A percentile compares a stretch with the other conserved stretches of the same genome.
Conservation (phyloP, 92 coral and sea anemone genomes). For the Heteractis magnifica region DNA sequence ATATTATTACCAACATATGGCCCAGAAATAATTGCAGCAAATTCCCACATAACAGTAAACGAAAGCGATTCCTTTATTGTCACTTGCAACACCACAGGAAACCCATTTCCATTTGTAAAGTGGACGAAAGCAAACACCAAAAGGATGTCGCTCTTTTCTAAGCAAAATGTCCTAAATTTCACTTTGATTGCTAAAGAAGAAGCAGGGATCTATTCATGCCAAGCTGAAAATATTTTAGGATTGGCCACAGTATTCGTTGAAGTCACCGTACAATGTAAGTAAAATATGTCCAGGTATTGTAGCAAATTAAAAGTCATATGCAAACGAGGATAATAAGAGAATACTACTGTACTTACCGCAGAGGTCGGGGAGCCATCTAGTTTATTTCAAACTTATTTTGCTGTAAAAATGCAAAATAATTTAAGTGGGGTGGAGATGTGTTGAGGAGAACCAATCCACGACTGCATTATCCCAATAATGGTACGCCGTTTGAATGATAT, state of each 20-base stretch:
- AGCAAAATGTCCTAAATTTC: slow-evolving; percentile 29
- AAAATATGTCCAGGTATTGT: too few relatives aligned
- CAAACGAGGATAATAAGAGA: too few relatives aligned
- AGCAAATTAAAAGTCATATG: too few relatives aligned
- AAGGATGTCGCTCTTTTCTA: background rate
- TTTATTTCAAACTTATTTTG: too few relatives aligned
- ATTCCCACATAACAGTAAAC: slow-evolving; percentile 27
- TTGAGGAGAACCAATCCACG: too few relatives aligned
- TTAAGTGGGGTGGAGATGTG: too few relatives aligned
- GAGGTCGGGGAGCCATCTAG: too few relatives aligned
- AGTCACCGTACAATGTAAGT: slow-evolving; percentile 46
- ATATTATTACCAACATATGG: background rate
- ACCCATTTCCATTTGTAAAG: slow-evolving; percentile 29
- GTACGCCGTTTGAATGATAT: too few relatives aligned
- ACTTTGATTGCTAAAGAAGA: slow-evolving; percentile 25
- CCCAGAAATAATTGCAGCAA: background rate
- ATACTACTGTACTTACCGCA: too few relatives aligned
- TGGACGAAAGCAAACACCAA: slow-evolving; percentile 15
- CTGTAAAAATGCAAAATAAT: too few relatives aligned
- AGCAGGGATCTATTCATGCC: slow-evolving; percentile 58
- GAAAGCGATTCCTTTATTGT: slow-evolving; percentile 40
- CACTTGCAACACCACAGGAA: slow-evolving; percentile 50
- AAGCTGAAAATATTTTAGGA: slow-evolving; percentile 60
- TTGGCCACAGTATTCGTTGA: slow-evolving; percentile 7
- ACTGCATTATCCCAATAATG: too few relatives aligned